phyloP scores from a whole-genome alignment of 1,140 invertebrate species.

The Homarus americanus region DNA sequence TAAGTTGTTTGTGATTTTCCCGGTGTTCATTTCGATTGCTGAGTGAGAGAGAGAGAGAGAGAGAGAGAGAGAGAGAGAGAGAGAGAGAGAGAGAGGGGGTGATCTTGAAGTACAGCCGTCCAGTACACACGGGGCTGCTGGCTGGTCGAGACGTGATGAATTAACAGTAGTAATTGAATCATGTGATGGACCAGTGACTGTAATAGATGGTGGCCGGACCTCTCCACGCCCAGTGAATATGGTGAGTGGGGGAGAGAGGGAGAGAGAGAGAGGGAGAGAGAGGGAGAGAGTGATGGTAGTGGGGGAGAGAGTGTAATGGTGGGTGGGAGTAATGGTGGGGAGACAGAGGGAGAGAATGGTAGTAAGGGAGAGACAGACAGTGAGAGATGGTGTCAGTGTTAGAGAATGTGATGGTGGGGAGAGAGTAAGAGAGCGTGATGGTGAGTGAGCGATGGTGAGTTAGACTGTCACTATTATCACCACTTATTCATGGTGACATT shows the following conservation, averaged over 20 bases:
- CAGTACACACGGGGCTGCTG: slow-evolving; percentile 28
- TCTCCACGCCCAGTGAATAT: background rate
- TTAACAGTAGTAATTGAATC: slow-evolving; percentile 56
- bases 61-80: background rate
- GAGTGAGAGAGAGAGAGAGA: slow-evolving; percentile 8
- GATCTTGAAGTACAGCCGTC: slow-evolving; percentile 54
- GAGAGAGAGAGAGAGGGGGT: background rate
- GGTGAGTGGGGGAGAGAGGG: background rate
- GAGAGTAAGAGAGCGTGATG: background rate
- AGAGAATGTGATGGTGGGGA: too few species aligned
- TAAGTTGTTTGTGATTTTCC: too few species aligned
- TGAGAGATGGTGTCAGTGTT: background rate
- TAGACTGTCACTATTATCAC: too few species aligned
- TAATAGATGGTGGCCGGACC: background rate
- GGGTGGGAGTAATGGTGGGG: too few species aligned
- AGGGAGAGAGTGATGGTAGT: background rate
- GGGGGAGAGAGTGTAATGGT: background rate
- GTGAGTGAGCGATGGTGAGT: background rate
- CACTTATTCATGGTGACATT: too few species aligned
- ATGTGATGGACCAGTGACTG: slow-evolving; percentile 32
- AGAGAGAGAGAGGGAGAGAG: slow-evolving; percentile 19
- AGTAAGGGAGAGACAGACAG: background rate
- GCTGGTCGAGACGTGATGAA: slow-evolving; percentile 61
- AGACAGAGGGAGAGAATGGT: background rate
- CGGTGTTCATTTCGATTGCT: too few species aligned